Percentiles rank a stretch among this genome's conserved stretches.
phyloP scores from a whole-genome alignment of 2,113 vertebrate genomes.

The Zonotrichia leucophrys region DNA sequence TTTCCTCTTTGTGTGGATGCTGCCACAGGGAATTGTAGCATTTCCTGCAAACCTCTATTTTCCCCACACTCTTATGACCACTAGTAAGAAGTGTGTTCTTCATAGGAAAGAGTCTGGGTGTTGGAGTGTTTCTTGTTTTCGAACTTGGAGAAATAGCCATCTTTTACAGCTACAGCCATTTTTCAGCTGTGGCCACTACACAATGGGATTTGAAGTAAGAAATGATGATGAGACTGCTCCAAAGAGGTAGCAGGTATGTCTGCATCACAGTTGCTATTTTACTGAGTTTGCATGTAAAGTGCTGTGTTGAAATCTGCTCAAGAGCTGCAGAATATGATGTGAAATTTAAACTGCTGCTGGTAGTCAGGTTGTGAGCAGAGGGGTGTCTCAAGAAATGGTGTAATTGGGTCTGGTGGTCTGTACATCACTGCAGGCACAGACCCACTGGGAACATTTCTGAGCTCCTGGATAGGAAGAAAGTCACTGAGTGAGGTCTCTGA shows the following conservation, averaged over 20 bases:
- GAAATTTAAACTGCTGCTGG: background rate
- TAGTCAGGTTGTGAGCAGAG: background rate
- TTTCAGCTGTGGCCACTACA: background rate
- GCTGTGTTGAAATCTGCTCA: background rate
- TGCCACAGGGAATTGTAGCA: background rate
- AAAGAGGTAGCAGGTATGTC: background rate
- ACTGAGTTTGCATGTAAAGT: background rate
- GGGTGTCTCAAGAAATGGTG: background rate
- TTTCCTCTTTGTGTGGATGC: background rate
- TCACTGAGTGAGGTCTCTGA: background rate
- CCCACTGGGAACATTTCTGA: background rate
- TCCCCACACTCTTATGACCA: background rate
- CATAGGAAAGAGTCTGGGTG: background rate
- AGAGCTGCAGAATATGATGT: background rate
- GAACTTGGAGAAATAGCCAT: background rate
- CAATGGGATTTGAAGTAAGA: background rate
- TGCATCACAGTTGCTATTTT: background rate
- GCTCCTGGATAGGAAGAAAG: background rate
- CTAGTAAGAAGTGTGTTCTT: conserved; percentile 15
- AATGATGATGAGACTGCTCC: background rate
- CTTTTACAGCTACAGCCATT: background rate
- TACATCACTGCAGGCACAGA: background rate
- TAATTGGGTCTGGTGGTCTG: background rate
- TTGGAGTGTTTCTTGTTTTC: background rate
- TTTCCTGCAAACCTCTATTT: conserved; percentile 24